Base-by-base conservation (phyloP, 2,888 invertebrate species). In the Pristionchus entomophagus region DNA sequence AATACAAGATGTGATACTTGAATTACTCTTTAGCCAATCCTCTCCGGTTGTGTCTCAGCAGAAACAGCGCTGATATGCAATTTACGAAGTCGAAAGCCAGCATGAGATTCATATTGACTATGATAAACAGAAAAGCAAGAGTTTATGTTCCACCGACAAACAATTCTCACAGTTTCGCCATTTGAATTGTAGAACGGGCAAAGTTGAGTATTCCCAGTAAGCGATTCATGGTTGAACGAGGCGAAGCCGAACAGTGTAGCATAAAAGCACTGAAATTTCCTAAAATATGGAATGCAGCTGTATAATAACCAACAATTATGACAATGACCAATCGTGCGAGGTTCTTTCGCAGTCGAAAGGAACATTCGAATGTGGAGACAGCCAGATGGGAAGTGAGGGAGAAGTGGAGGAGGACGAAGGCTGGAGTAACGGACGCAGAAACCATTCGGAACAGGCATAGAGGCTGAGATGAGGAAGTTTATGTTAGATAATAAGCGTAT, bases 361-460 rank as follows among this genome's bases (percentile, higher is more conserved):
- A 35, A 10, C 3, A 35, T 35, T 29, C 19, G n/a, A 69, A 69
- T 10, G 65, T 69, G 65, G 65, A n/a, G 22, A 69, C 35, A 12
- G 38, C 19, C 10, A 35, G n/a, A n/a, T n/a, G n/a, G n/a, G n/a
- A n/a, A n/a, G n/a, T n/a, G n/a, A n/a, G n/a, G n/a, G n/a, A n/a
- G n/a, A n/a, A 22, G 19, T 73, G 73, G 19, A 45, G 6, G 12
- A 73, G 38, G 26, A 73, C 73, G 26, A 73, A 73, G n/a, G 73
- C 73, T 32, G 73, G 73, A 41, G 26, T 45, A 4, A 73, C 26
- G 2, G 73, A 22, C 4, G 73, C 41, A 12, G 41, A n/a, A 2
- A 22, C 12, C 73, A 73, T 73, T 8, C 73, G 73, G 19, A 73
- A 73, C 22, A 73, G n/a, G 41, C 73, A 73, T n/a, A 73, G 26